Evolutionary conservation across 2,888 invertebrate genomes (phyloP).

Genomic region (Myopa testacea): DNA sequence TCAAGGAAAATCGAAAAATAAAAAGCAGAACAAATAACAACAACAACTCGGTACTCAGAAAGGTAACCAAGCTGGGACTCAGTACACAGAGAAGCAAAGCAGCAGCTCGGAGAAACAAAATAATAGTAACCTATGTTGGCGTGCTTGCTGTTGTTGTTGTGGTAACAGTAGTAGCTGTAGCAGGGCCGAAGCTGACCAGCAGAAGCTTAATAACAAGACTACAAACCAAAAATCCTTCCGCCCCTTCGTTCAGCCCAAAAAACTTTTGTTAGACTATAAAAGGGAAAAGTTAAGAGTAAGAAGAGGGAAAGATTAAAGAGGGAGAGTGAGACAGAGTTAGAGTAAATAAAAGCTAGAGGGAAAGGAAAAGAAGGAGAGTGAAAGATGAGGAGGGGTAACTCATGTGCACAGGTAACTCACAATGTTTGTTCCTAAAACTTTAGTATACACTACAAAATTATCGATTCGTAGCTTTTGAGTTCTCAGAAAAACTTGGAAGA

Average conservation of each 20-base stretch:
- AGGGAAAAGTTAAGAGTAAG: too few relatives aligned
- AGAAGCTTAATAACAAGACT: not conserved
- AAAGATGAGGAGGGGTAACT: too few relatives aligned
- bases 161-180: not conserved
- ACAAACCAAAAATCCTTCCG: not conserved
- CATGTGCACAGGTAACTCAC: not conserved
- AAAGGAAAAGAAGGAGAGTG: too few relatives aligned
- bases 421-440: not conserved
- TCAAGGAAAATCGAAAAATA: too few relatives aligned
- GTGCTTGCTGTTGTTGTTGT: not conserved
- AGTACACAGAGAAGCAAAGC: not conserved
- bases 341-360: too few relatives aligned
- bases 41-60: not conserved
- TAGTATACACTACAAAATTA: not conserved
- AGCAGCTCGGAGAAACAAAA: not conserved
- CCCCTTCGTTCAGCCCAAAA: too few relatives aligned
- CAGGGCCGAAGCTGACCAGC: not conserved
- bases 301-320: too few relatives aligned
- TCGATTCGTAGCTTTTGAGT: not conserved
- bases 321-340: too few relatives aligned
- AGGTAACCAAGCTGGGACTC: not conserved
- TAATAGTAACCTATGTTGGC: not conserved
- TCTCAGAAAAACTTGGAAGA: not conserved
- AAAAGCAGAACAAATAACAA: not conserved
- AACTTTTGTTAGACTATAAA: too few relatives aligned